Evolutionary conservation across 2,888 invertebrate species (phyloP), one percentile per base, ranked within the genome.

Genomic region (Tortricodes alternella): DNA sequence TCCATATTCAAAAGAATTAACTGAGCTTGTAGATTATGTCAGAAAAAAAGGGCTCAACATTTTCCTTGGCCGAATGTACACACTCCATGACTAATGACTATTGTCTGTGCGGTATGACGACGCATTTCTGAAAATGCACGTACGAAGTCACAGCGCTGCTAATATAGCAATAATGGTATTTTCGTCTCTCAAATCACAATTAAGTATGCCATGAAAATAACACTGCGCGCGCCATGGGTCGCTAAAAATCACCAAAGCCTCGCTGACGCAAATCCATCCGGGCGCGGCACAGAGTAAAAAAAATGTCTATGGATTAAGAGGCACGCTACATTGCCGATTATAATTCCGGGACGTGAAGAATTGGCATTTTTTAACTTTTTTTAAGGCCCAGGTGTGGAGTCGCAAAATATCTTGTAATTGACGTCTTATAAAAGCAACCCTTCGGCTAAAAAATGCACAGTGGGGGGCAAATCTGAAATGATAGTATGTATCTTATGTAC

Each of bases 291-390:
- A 23, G 16, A 48, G 34, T 49, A 56, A 46, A 60, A 59, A 57
- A 38, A 23, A 29, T 50, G 63, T 67, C 70, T 76, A 76, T 77
- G 87, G 83, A 82, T 86, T 88, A 87, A 71, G 66, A 59, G 67
- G 74, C 76, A 82, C 81, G 86, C 86, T 85, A 81, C 87, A 85
- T 85, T 86, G 86, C 84, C 81, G 79, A 83, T 85, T 81, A 83
- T 80, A 77, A 83, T 80, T 82, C 81, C 77, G 73, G 77, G 73
- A 68, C 64, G 71, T 65, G 58, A 70, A 71, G 70, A 77, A 76
- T 76, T 68, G 74, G 68, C 67, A 65, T 65, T 63, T 66, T 70
- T 65, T 69, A 68, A 67, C 66, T 59, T 60, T 51, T 53, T 60
- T 60, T 49, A 27, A 46, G 39, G 66, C 63, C 85, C 89, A 85